Evolutionary conservation across 2,113 vertebrate genomes (phyloP).

Genomic region (Copsychus sechellarum): DNA sequence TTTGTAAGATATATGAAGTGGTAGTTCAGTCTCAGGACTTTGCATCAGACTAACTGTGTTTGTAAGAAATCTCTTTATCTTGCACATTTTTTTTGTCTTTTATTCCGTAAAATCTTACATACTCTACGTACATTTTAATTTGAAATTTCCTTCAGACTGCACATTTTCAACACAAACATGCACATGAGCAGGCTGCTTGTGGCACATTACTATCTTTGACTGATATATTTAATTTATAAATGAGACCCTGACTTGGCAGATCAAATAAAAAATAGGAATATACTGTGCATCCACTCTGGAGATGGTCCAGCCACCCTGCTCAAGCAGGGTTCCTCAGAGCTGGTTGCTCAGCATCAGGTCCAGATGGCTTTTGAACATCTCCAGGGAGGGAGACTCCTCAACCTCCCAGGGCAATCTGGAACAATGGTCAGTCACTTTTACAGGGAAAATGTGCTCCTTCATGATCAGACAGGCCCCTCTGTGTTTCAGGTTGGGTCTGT

Average conservation of each 20-base stretch:
- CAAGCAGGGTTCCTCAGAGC: neutral
- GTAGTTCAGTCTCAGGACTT: neutral
- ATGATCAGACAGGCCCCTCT: neutral
- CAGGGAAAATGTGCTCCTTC: neutral
- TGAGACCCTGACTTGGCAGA: neutral
- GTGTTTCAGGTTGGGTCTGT: neutral
- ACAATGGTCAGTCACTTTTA: neutral
- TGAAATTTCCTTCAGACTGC: neutral
- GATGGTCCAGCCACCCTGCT: fast-evolving
- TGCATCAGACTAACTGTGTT: neutral
- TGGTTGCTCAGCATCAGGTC: neutral
- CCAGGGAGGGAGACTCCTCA: neutral
- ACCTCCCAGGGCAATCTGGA: neutral
- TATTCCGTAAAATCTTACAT: neutral
- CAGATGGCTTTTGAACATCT: neutral
- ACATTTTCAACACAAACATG: neutral
- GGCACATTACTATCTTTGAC: neutral
- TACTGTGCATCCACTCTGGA: neutral
- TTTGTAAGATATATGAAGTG: neutral
- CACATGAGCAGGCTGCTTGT: neutral
- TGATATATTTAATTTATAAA: neutral
- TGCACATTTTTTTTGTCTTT: neutral
- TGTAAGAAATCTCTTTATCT: neutral
- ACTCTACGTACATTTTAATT: neutral
- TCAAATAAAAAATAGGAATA: neutral